These are phyloP conservation scores for Okamejei kenojei DNA, from an alignment of 2,797 vertebrate genomes.

Conservation along the genomic window DNA sequence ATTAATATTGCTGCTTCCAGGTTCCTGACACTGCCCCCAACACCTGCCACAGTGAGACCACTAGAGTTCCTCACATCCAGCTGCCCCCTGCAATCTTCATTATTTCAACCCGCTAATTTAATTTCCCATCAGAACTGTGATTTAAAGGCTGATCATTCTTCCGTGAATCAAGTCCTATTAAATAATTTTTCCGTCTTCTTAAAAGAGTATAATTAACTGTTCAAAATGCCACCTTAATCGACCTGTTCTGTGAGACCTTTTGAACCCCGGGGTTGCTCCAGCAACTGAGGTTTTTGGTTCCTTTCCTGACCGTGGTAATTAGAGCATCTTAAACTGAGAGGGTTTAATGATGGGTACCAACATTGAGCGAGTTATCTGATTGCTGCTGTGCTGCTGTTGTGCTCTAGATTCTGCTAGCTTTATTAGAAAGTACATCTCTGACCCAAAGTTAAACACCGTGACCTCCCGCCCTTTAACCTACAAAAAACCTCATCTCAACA, in stretches of 20 bases:
- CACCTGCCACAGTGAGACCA: background rate
- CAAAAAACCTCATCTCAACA: background rate
- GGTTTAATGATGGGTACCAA: background rate
- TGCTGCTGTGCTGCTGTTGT: background rate
- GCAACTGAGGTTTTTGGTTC: background rate
- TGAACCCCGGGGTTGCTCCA: background rate
- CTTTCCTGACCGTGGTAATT: constrained; percentile 20
- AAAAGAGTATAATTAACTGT: constrained; percentile 38
- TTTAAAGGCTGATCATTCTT: background rate
- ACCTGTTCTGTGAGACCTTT: background rate
- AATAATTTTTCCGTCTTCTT: constrained; percentile 40
- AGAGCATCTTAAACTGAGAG: background rate
- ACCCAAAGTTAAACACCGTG: background rate
- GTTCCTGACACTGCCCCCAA: background rate
- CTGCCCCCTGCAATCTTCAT: constrained; percentile 29
- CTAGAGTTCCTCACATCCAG: background rate
- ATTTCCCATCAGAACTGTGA: constrained; percentile 39
- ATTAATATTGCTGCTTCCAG: constrained; percentile 25
- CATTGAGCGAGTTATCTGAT: too few species aligned
- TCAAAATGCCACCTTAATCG: constrained; percentile 7
- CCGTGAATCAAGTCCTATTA: constrained; percentile 36
- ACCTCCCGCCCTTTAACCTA: background rate
- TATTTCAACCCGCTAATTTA: constrained; percentile 39
- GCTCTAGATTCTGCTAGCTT: background rate
- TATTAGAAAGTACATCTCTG: background rate